These are phyloP conservation scores for Ctenosaura bakeri DNA, from an alignment of 2,797 vertebrate genomes.

Conservation along the genomic window DNA sequence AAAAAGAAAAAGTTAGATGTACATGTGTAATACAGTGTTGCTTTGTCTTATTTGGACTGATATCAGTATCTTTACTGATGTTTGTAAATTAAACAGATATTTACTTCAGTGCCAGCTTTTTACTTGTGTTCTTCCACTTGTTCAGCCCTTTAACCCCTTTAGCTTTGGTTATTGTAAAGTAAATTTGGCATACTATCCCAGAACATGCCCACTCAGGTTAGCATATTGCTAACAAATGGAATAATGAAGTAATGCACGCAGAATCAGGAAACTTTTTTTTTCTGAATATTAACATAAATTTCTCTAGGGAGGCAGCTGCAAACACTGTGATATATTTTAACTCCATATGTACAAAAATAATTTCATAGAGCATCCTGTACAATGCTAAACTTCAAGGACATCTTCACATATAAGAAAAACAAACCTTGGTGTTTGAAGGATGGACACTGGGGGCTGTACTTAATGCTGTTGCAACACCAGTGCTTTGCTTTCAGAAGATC, in stretches of 20 bases:
- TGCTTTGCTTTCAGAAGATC: no score
- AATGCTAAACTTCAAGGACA: not conserved
- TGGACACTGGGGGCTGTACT: no score
- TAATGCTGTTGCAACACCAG: not conserved
- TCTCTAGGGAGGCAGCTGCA: not conserved
- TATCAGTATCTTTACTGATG: constrained; percentile 96
- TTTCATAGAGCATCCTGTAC: not conserved
- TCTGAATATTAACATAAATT: not conserved
- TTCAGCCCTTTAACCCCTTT: constrained; percentile 51
- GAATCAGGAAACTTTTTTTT: not conserved
- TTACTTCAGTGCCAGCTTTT: constrained; percentile 88
- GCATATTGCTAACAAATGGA: constrained; percentile 51
- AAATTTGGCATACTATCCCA: constrained; percentile 42
- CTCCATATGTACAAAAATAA: not conserved
- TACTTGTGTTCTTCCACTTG: constrained; percentile 79
- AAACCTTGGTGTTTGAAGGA: not conserved
- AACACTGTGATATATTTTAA: not conserved
- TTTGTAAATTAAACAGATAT: constrained; percentile 99
- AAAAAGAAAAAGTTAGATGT: constrained; percentile 82
- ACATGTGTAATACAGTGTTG: constrained; percentile 88
- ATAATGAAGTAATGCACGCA: not conserved
- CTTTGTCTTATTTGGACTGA: constrained; percentile 93
- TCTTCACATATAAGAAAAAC: not conserved
- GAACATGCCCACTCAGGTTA: constrained; percentile 46
- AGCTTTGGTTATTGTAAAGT: constrained; percentile 32